These are phyloP conservation scores for Furcula furcula DNA, from an alignment of 2,888 invertebrate genomes.

Conservation along the genomic window DNA sequence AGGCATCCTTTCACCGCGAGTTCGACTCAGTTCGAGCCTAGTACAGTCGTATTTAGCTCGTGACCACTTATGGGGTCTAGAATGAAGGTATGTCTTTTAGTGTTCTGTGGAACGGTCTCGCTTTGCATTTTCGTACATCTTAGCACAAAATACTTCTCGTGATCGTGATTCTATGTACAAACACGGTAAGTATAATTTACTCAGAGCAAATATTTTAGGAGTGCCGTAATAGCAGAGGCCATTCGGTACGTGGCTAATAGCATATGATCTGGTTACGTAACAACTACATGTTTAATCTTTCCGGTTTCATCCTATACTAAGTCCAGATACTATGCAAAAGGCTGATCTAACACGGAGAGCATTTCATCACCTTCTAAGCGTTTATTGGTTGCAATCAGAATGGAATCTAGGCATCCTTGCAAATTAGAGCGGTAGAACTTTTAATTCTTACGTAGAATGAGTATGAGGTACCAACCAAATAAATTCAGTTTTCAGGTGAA, in stretches of 20 bases:
- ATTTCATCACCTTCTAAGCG: no score
- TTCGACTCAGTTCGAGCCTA: slow-evolving; percentile 5
- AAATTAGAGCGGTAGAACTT: no score
- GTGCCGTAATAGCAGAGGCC: slow-evolving; percentile 22
- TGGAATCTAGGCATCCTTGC: no score
- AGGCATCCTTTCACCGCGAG: slow-evolving; percentile 38
- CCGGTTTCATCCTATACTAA: not conserved
- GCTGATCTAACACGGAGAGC: not conserved
- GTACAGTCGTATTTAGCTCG: slow-evolving; percentile 9
- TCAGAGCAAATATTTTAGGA: slow-evolving; percentile 36
- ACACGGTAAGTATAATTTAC: slow-evolving; percentile 33
- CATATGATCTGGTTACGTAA: slow-evolving; percentile 5
- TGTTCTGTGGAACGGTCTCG: slow-evolving; percentile 28
- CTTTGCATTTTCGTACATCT: slow-evolving; percentile 27
- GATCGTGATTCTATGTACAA: slow-evolving; percentile 38
- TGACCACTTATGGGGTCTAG: slow-evolving; percentile 25
- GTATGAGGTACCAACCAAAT: no score
- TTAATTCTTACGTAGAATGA: no score
- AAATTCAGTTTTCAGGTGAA: not conserved
- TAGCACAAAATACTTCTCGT: slow-evolving; percentile 33
- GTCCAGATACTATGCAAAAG: no score
- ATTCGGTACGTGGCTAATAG: slow-evolving; percentile 10
- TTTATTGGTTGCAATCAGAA: no score
- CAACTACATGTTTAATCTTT: not conserved
- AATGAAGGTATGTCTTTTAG: slow-evolving; percentile 35